phyloP scores from a whole-genome alignment of 2,797 vertebrate species.

The Meda fulgida region DNA sequence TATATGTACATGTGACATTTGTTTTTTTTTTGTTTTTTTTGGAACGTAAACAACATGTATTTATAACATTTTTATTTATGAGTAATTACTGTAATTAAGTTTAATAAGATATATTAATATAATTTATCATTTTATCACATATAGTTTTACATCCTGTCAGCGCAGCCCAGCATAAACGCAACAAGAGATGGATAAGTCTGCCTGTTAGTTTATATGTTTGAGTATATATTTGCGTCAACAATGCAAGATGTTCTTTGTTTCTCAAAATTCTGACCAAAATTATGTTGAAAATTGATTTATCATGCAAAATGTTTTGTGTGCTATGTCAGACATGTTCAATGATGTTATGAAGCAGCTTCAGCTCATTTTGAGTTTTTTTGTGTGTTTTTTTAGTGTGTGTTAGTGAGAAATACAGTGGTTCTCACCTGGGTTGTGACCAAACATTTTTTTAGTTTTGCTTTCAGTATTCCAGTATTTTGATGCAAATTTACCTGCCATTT shows the following conservation, averaged over 20 bases:
- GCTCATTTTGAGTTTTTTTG: not conserved
- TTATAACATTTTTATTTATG: not conserved
- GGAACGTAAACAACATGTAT: slow-evolving; percentile 11
- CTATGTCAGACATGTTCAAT: not conserved
- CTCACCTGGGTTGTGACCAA: not conserved
- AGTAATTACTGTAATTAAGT: not conserved
- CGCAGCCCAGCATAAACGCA: not conserved
- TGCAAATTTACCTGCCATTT: not conserved
- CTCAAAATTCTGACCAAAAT: not conserved
- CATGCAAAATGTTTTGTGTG: not conserved
- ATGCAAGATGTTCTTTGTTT: not conserved
- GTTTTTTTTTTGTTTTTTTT: not conserved
- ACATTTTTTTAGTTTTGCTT: not conserved
- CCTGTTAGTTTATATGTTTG: not conserved
- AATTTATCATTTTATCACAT: not conserved
- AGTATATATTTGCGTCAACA: not conserved
- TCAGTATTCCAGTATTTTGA: not conserved
- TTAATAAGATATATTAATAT: not conserved
- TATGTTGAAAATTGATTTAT: not conserved
- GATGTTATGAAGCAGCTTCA: not conserved
- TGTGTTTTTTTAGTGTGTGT: not conserved
- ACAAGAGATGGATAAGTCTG: not conserved
- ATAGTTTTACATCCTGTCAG: not conserved
- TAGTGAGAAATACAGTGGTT: not conserved
- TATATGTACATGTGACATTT: not conserved